Evolutionary conservation across 2,888 invertebrate species (phyloP), one percentile per base, ranked within the genome.

Genomic region (Frankliniella fusca): DNA sequence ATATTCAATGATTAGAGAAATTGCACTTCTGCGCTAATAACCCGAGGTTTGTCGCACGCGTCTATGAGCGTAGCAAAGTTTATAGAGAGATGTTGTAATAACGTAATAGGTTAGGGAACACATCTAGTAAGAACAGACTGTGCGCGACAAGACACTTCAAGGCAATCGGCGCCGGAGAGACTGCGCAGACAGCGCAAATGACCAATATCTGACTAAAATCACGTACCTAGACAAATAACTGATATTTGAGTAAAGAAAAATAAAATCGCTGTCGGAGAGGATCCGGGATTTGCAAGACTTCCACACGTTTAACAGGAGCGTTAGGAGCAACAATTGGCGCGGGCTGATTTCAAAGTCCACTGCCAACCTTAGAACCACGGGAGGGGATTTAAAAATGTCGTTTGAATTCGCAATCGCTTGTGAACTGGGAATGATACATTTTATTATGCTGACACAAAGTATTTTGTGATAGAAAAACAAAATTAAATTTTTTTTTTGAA

Each of bases 261-360:
- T 38, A 38, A 38, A 38, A 38, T 38, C 38, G 38, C 3, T 38
- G 38, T 38, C 2, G 38, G 38, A 38, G 38, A 38, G 38, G 38
- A 5, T 38, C 38, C 38, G 3, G 38, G 38, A 38, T 3, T 38
- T 38, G 38, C 38, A 38, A 38, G 38, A 38, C 38, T 38, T 76
- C 12, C 70, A 27, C 70, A 76, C 70, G 70, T 76, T 76, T 27
- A 76, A 76, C 70, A 27, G 38, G n/a, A 10, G 70, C 23, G 23
- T 27, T 27, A 11, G 27, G 27, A 9, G 70, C 70, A 76, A 76
- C 70, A 76, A 76, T 76, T 76, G 70, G 70, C 70, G 70, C 70
- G 23, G 70, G 70, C 27, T 9, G 27, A 27, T 11, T 76, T 23
- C 11, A 27, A 76, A 76, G 27, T 76, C 10, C 27, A 61, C 27